Evolutionary conservation across 2,113 vertebrate species (phyloP), one percentile per base, ranked within the genome.

Genomic region (Zapornia atra): DNA sequence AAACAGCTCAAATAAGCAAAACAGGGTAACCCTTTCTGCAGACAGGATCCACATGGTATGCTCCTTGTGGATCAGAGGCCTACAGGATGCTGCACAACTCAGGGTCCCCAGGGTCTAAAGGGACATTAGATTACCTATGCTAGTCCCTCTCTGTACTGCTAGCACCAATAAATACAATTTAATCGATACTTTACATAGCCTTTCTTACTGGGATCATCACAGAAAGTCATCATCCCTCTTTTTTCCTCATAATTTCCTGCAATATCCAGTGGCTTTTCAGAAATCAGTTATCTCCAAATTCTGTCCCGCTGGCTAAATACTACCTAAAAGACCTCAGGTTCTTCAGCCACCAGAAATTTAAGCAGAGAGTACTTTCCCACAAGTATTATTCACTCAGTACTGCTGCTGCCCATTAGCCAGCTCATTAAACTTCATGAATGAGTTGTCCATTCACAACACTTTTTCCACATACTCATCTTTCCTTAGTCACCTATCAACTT

Each of bases 21-120:
- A 7, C 1, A 9, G 22, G 28, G 4, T 22, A 48, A n/a, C 10
- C 2, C 13, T 26, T 83, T 36, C 54, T 70, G 34, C 40, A 72
- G 31, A 34, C 15, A 66, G 26, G 5, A 19, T 50, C 38, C 1
- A 0, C 44, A 15, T 0, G 0, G 44, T 1, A 0, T 60, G 50
- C 44, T 53, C 8, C 1, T 1, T 1, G 0, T 22, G n/a, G 13
- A 53, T 24, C 3, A 0, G 29, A 63, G 29, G 10, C 33, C 68
- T 1, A 7, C 12, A 36, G 24, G 48, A 82, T 2, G 6, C n/a
- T 72, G 50, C 34, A 69, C 53, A 76, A 59, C 22, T 56, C 3
- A 1, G 15, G 19, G 29, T 9, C 50, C 14, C 34, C 44, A 77
- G 22, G 7, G 33, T 38, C 56, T 34, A 34, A 69, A 65, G 20